Evolutionary conservation across 2,113 vertebrate genomes (phyloP), one percentile per base, ranked within the genome.

Genomic region (Lonchura striata): DNA sequence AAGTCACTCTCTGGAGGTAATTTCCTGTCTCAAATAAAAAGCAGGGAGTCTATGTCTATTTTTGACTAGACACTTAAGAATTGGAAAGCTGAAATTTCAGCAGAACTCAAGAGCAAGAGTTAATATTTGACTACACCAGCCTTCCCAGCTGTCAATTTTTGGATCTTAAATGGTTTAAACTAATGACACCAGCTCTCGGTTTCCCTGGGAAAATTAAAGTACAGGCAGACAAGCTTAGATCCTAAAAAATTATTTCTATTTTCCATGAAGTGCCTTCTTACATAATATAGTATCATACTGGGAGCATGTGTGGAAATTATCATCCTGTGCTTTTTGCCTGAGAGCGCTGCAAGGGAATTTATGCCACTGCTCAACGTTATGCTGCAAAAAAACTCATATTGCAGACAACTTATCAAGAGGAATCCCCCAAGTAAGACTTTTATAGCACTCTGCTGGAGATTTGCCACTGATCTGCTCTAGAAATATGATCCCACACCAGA

Each of bases 401-500:
- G 25, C 84, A 75, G 81, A 52, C 77, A 95, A 96, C 88, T 97
- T 96, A 96, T 87, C 69, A 84, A 90, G 41, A 95, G 76, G 49
- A 97, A 91, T 60, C 59, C 60, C 85, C 78, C n/a, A 46, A 93
- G 57, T 94, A 94, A 94, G 94, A 82, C 56, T 92, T 94, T 97
- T 87, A 96, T 66, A 96, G 30, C 24, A 60, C 71, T 42, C 46
- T 11, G 19, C 56, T 97, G 93, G 89, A 94, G 88, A 80, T 41
- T 52, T 82, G 66, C 75, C 92, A 94, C 71, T 70, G 11, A 89
- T 95, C 57, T 77, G 30, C 71, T 95, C 44, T n/a, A 78, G 16
- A 63, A 88, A 86, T 65, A 59, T 42, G 61, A 64, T 74, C 20
- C 35, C 72, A 44, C 82, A 53, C 30, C 72, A 95, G 77, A 81